Conservation (phyloP, 2,888 invertebrate genomes). For the Phrixothrix hirtus region DNA sequence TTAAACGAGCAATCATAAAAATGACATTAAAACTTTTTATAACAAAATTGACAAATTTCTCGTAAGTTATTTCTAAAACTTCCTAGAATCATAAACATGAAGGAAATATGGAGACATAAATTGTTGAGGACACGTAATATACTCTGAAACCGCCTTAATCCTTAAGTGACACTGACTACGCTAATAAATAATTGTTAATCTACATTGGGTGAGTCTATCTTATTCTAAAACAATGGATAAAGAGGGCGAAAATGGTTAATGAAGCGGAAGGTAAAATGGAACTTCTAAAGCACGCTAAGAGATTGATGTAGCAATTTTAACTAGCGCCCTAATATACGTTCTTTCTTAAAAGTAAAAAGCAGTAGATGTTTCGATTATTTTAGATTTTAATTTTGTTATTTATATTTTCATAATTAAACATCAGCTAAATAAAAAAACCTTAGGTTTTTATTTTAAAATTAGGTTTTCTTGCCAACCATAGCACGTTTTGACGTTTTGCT, state of each 20-base stretch:
- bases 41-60: not conserved
- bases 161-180: slow-evolving; percentile 19
- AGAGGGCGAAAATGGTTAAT: slow-evolving; percentile 8
- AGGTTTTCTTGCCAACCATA: too few species aligned
- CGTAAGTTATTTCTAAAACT: not conserved
- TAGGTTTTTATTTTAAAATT: too few species aligned
- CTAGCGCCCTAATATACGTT: slow-evolving; percentile 5
- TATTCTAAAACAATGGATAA: slow-evolving; percentile 17
- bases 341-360: not conserved
- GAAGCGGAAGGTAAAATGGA: slow-evolving; percentile 5
- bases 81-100: slow-evolving; percentile 1
- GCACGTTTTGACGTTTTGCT: too few species aligned
- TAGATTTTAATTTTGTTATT: not conserved
- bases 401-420: too few species aligned
- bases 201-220: slow-evolving; percentile 15
- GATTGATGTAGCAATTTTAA: slow-evolving; percentile 26
- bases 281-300: slow-evolving; percentile 11
- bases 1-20: too few species aligned
- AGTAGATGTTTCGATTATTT: not conserved
- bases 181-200: slow-evolving; percentile 26
- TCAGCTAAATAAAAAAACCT: too few species aligned
- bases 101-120: slow-evolving; percentile 13
- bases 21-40: too few species aligned
- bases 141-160: slow-evolving; percentile 24
- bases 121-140: slow-evolving; percentile 20